phyloP scores from a whole-genome alignment of 2,797 vertebrate species.

The Oophaga sylvatica region DNA sequence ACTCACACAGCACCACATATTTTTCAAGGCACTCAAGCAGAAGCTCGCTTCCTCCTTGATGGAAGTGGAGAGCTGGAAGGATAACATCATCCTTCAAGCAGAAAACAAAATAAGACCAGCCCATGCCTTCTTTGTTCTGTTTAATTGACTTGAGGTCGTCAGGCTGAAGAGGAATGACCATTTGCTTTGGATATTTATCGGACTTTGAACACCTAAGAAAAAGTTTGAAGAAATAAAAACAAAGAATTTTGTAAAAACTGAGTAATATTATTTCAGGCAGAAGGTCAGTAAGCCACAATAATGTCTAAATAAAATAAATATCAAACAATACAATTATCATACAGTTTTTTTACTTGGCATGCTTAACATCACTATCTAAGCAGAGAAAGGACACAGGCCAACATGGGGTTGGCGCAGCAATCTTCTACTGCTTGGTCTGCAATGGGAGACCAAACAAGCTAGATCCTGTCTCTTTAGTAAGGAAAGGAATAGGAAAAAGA shows the following conservation, averaged over 20 bases:
- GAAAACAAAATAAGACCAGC: slow-evolving; percentile 88
- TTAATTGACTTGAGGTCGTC: slow-evolving; percentile 86
- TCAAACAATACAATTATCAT: no score
- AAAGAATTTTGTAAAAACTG: neutral
- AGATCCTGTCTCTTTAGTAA: neutral
- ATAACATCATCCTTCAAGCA: slow-evolving; percentile 82
- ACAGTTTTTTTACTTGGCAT: no score
- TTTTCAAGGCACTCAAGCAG: slow-evolving; percentile 88
- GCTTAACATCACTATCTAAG: neutral
- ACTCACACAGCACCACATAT: slow-evolving; percentile 85
- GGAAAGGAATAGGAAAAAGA: neutral
- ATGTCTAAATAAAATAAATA: neutral
- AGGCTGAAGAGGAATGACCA: slow-evolving; percentile 89
- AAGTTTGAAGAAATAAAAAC: slow-evolving; percentile 21
- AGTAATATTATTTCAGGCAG: neutral
- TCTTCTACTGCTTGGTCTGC: neutral
- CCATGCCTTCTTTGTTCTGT: slow-evolving; percentile 85
- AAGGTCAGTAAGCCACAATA: neutral
- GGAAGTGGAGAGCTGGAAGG: slow-evolving; percentile 89
- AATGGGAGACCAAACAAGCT: neutral
- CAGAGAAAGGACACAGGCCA: neutral
- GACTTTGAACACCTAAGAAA: slow-evolving; percentile 80
- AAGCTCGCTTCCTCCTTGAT: slow-evolving; percentile 86
- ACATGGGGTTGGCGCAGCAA: neutral
- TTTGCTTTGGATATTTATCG: slow-evolving; percentile 83